phyloP scores from a whole-genome alignment of 2,113 vertebrate genomes.

The Planiliza haematocheilus region DNA sequence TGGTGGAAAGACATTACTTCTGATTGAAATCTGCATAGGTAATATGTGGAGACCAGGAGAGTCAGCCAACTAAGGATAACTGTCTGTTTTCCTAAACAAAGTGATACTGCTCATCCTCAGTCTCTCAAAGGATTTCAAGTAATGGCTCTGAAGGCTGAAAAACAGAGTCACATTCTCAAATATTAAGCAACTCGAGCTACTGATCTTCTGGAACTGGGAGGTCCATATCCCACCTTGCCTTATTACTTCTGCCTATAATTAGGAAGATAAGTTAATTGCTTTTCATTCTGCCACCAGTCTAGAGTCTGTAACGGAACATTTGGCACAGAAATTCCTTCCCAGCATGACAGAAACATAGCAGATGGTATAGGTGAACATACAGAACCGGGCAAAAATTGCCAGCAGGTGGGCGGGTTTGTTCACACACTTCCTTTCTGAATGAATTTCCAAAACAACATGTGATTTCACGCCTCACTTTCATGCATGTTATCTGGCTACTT shows the following conservation, averaged over 20 bases:
- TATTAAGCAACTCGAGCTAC: conserved; percentile 3
- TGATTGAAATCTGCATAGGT: conserved; percentile 60
- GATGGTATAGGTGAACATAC: conserved; percentile 36
- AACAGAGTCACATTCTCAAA: conserved; percentile 31
- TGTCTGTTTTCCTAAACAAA: neutral
- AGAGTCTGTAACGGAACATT: conserved; percentile 53
- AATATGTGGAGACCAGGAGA: conserved; percentile 27
- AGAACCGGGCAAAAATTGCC: neutral
- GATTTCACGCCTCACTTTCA: conserved; percentile 55
- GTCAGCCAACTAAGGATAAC: conserved; percentile 18
- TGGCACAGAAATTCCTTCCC: conserved; percentile 68
- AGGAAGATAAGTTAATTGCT: conserved; percentile 14
- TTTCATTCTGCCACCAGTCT: conserved; percentile 28
- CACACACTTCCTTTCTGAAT: conserved; percentile 31
- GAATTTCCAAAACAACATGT: conserved; percentile 33
- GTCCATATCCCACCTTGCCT: conserved; percentile 9
- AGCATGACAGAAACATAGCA: conserved; percentile 34
- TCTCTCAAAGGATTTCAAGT: conserved; percentile 18
- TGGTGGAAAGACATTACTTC: conserved; percentile 17
- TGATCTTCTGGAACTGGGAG: conserved; percentile 2
- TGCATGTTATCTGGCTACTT: conserved; percentile 54
- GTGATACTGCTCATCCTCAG: neutral
- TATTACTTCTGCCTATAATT: conserved; percentile 4
- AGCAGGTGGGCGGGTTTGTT: conserved; percentile 29
- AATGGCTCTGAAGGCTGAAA: conserved; percentile 13